Evolutionary conservation across 2,888 invertebrate genomes (phyloP).

Genomic region (Apotomis betuletana): DNA sequence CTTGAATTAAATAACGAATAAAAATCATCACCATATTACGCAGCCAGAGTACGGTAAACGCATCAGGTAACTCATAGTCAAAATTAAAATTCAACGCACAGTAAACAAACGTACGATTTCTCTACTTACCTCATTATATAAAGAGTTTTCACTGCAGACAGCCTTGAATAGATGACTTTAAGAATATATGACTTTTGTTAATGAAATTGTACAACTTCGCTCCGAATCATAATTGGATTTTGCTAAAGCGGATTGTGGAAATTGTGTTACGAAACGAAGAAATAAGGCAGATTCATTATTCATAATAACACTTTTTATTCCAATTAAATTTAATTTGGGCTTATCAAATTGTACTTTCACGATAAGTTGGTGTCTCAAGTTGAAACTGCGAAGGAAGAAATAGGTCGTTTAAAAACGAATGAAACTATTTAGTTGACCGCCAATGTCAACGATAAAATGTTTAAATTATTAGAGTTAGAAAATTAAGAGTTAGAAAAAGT

Average conservation of each 20-base stretch:
- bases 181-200: conserved; percentile 16
- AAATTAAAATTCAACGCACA: conserved; percentile 33
- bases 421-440: too few relatives aligned
- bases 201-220: conserved; percentile 28
- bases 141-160: conserved; percentile 36
- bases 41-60: conserved; percentile 10
- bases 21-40: conserved; percentile 21
- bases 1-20: conserved; percentile 36
- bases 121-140: conserved; percentile 30
- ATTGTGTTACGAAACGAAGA: conserved; percentile 5
- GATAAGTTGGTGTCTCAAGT: too few relatives aligned
- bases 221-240: conserved; percentile 12
- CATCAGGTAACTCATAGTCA: conserved; percentile 34
- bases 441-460: too few relatives aligned
- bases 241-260: conserved; percentile 7
- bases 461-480: too few relatives aligned
- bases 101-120: conserved; percentile 30
- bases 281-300: not conserved
- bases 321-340: not conserved
- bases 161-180: conserved; percentile 34
- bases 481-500: too few relatives aligned
- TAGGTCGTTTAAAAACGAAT: too few relatives aligned
- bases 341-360: not conserved
- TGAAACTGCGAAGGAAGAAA: too few relatives aligned
- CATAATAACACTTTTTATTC: conserved; percentile 8